Conservation (phyloP, 2,797 vertebrate genomes). For the Fundulus diaphanus region DNA sequence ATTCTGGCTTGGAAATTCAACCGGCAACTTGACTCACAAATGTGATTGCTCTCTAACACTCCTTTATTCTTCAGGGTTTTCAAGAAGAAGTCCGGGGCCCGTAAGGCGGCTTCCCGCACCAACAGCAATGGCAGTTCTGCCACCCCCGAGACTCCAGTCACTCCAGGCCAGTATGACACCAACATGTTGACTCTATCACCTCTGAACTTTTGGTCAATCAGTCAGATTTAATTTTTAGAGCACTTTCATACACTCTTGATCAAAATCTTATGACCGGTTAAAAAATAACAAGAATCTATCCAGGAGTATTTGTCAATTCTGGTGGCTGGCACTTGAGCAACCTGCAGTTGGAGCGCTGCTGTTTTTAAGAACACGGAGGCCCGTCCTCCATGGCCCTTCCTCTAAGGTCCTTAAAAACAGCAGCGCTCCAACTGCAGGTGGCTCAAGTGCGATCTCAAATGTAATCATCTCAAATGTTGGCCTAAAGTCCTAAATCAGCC, state of each 20-base stretch:
- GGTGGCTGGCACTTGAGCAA: no score
- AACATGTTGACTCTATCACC: conserved; percentile 1
- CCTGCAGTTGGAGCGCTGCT: no score
- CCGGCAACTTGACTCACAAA: not conserved
- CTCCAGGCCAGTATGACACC: conserved; percentile 34
- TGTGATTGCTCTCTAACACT: not conserved
- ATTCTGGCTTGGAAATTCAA: conserved; percentile 4
- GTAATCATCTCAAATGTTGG: no score
- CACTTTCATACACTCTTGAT: not conserved
- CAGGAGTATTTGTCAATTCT: no score
- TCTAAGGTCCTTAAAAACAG: no score
- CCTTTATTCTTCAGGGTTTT: conserved; percentile 60
- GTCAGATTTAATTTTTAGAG: not conserved
- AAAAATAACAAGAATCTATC: not conserved
- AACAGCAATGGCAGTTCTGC: conserved; percentile 38
- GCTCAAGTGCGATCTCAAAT: no score
- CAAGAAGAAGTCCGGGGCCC: conserved; percentile 69
- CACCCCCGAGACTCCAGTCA: not conserved
- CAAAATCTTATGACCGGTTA: no score
- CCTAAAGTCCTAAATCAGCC: no score
- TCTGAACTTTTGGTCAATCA: not conserved
- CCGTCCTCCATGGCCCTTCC: no score
- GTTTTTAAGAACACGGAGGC: no score
- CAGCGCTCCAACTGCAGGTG: no score
- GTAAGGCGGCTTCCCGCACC: conserved; percentile 43